These are phyloP conservation scores for Nansenia antarctica DNA, from an alignment of 2,113 vertebrate genomes.

Conservation along the genomic window DNA sequence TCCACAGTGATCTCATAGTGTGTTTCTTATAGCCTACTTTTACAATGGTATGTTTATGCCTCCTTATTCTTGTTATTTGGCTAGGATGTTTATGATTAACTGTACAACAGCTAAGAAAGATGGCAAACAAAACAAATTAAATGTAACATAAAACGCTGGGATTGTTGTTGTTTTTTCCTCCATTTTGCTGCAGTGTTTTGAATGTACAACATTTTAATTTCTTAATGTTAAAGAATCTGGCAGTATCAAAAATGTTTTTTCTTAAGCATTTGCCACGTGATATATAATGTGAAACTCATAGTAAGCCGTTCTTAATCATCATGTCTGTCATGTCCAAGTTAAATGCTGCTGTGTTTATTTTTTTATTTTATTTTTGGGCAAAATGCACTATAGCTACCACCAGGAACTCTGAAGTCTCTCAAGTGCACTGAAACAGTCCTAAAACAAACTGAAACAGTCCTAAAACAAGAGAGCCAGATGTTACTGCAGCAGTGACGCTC, in stretches of 20 bases:
- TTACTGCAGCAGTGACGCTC: not conserved
- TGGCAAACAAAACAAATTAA: conserved; percentile 8
- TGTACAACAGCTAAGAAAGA: conserved; percentile 41
- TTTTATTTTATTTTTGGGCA: conserved; percentile 43
- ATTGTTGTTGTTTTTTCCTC: conserved; percentile 18
- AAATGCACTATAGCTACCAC: conserved; percentile 84
- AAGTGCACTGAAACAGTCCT: conserved; percentile 22
- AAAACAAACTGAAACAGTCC: not conserved
- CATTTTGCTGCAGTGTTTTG: conserved; percentile 46
- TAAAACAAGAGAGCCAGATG: not conserved
- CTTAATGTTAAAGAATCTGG: conserved; percentile 31
- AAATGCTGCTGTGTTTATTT: conserved; percentile 79
- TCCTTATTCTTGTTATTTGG: conserved; percentile 25
- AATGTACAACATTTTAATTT: conserved; percentile 59
- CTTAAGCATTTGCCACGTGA: conserved; percentile 47
- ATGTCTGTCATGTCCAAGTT: conserved; percentile 76
- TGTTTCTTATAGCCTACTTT: conserved; percentile 15
- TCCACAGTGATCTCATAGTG: conserved; percentile 1
- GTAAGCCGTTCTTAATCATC: conserved; percentile 75
- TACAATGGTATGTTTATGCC: conserved; percentile 53
- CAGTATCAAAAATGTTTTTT: conserved; percentile 20
- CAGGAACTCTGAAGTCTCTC: conserved; percentile 61
- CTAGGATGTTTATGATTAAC: conserved; percentile 31
- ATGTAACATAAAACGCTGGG: conserved; percentile 6
- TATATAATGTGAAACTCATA: conserved; percentile 80